Evolutionary conservation across 1,140 invertebrate species (phyloP).

Genomic region (Pemphigus obesinymphae): DNA sequence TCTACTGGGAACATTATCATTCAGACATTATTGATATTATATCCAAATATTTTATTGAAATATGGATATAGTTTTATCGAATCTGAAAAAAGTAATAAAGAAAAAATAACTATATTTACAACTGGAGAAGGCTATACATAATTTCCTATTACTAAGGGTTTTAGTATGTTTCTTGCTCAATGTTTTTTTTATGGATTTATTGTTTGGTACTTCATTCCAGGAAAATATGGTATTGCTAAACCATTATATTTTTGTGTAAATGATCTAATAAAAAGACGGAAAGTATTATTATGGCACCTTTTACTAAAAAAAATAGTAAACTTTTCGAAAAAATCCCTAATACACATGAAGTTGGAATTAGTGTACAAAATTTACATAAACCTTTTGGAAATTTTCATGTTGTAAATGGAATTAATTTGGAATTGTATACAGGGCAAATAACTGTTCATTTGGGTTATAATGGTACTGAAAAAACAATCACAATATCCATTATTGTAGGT

Average conservation of each 20-base stretch:
- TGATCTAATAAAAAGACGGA: background rate
- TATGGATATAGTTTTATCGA: background rate
- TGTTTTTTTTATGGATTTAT: conserved; percentile 39
- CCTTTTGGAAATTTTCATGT: conserved; percentile 45
- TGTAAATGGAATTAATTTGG: conserved; percentile 45
- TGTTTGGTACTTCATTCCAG: conserved; percentile 45
- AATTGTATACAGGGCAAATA: conserved; percentile 62
- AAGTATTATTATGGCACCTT: background rate
- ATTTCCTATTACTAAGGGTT: conserved; percentile 31
- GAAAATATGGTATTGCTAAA: conserved; percentile 44
- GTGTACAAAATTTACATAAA: conserved; percentile 47
- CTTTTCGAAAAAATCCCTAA: conserved; percentile 32
- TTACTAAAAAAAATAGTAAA: background rate
- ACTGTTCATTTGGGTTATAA: conserved; percentile 82
- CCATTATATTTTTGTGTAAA: conserved; percentile 43
- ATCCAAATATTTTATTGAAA: conserved; percentile 7
- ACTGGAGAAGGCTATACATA: conserved; percentile 3
- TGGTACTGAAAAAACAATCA: conserved; percentile 84
- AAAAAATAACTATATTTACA: conserved; percentile 23
- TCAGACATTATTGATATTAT: background rate
- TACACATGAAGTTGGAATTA: conserved; percentile 45
- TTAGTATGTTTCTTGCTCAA: conserved; percentile 41
- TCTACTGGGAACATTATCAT: background rate
- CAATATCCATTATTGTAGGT: conserved; percentile 55
- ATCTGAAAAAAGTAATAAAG: background rate